Base-by-base conservation (phyloP, 1,140 invertebrate genomes). In the Listronotus bonariensis region DNA sequence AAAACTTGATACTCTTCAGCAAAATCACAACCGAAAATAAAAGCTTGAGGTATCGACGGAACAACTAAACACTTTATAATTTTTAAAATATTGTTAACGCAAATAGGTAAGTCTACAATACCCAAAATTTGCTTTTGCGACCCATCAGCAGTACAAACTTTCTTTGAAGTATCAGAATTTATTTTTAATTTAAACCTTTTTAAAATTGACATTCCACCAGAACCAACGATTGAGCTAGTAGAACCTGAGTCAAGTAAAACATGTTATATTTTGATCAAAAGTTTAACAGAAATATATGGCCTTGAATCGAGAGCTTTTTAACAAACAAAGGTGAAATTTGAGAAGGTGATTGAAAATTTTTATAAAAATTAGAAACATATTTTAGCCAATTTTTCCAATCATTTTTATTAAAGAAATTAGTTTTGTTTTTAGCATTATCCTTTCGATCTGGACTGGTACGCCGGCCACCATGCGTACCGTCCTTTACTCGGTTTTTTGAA, bases 261-360 rank as follows among this genome's bases (percentile, higher is more conserved):
- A 20, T n/a, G 18, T 46, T 43, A 57, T 41, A 26, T 57, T 26
- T 32, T 40, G 38, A 32, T 57, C 55, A 45, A 57, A 57, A 26
- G 43, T 31, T 43, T 26, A n/a, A 57, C 54, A 9, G 17, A 15
- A 14, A 46, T 57, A 57, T 46, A 57, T 7, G 40, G 55, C 32
- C 55, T 43, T 26, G 42, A 43, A 57, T 57, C 42, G 10, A n/a
- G 26, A 45, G 15, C 45, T 45, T 43, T 41, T 26, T 17, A 14
- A 32, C 42, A 36, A 57, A 57, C 9, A 57, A 18, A 26, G 55
- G 55, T 10, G 9, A 26, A 26, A 26, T 5, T 26, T 26, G 2
- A 26, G 5, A 26, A 26, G 5, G 2, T 26, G 20, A 26, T 5
- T 26, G 20, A 26, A 1, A 1, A 26, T 26, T 1, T 26, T 26